Evolutionary conservation across 2,113 vertebrate genomes (phyloP).

Genomic region (Notiomystis cincta): DNA sequence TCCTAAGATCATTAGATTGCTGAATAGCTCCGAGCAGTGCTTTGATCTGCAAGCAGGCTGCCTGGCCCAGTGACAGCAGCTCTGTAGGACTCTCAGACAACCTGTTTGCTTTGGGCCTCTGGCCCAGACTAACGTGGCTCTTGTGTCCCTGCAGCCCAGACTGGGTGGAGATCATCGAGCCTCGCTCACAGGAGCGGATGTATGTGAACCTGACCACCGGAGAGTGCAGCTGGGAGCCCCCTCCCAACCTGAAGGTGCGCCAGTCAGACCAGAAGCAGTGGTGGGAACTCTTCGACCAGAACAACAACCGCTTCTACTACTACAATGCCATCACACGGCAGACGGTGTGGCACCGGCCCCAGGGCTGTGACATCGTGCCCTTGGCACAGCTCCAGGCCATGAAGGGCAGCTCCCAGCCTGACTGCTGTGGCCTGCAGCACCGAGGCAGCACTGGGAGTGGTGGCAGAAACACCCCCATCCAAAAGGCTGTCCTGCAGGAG

Average conservation of each 20-base stretch:
- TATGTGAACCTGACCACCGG: constrained; percentile 84
- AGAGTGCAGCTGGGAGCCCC: constrained; percentile 87
- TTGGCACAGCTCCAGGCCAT: constrained; percentile 88
- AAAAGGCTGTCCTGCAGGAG: constrained; percentile 50
- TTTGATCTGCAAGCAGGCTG: not conserved
- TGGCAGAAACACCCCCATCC: constrained; percentile 58
- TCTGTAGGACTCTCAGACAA: not conserved
- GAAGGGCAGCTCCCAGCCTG: constrained; percentile 76
- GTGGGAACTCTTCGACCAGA: constrained; percentile 89
- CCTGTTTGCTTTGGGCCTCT: not conserved
- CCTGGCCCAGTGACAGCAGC: not conserved
- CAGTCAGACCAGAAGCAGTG: constrained; percentile 87
- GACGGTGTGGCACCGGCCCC: constrained; percentile 88
- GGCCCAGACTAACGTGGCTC: not conserved
- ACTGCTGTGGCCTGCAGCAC: constrained; percentile 27
- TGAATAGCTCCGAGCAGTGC: not conserved
- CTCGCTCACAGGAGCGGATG: constrained; percentile 86
- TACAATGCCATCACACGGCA: constrained; percentile 82
- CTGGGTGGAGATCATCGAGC: constrained; percentile 92
- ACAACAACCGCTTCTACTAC: constrained; percentile 88
- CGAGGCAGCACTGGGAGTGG: constrained; percentile 16
- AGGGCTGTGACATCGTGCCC: constrained; percentile 85
- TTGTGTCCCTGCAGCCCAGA: constrained; percentile 74
- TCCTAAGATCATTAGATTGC: not conserved
- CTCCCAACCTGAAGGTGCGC: constrained; percentile 75